Percentiles rank a stretch among this genome's conserved stretches.
These are phyloP conservation scores for Neotragus pygmaeus DNA, from an alignment of 2,113 vertebrate species.

Conservation along the genomic window DNA sequence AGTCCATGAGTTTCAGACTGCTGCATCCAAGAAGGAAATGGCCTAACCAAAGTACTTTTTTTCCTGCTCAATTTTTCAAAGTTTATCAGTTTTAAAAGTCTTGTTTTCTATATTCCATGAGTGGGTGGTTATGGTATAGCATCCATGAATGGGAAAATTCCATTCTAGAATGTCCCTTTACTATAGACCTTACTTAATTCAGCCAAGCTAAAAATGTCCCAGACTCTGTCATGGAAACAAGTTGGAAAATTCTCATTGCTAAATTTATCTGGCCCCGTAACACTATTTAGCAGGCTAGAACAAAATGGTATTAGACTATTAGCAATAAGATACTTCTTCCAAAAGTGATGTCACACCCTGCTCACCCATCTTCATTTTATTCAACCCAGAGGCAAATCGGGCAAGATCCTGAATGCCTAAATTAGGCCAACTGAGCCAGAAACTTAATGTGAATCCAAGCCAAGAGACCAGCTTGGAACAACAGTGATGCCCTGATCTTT, in stretches of 20 bases:
- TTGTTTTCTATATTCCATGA: conserved; percentile 58
- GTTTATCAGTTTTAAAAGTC: neutral
- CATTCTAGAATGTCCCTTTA: conserved; percentile 60
- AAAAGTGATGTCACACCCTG: conserved; percentile 42
- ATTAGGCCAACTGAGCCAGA: neutral
- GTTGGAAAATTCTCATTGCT: conserved; percentile 55
- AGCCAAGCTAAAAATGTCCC: conserved; percentile 65
- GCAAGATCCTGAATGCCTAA: neutral
- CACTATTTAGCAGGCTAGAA: conserved; percentile 41
- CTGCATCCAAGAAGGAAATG: neutral
- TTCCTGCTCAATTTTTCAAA: conserved; percentile 46
- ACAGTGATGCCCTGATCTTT: neutral
- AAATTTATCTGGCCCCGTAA: conserved; percentile 58
- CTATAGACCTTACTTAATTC: conserved; percentile 60
- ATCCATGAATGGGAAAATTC: conserved; percentile 62
- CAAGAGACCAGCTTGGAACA: neutral
- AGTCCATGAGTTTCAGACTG: neutral
- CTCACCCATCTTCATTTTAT: neutral
- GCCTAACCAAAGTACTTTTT: conserved; percentile 22
- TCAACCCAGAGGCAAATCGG: neutral
- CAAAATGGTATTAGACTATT: conserved; percentile 32
- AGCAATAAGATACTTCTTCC: conserved; percentile 45
- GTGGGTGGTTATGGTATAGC: neutral
- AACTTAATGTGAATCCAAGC: neutral
- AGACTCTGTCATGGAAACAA: conserved; percentile 53